These are phyloP conservation scores for Hylaeus volcanicus DNA, from an alignment of 1,140 invertebrate genomes.

Conservation along the genomic window DNA sequence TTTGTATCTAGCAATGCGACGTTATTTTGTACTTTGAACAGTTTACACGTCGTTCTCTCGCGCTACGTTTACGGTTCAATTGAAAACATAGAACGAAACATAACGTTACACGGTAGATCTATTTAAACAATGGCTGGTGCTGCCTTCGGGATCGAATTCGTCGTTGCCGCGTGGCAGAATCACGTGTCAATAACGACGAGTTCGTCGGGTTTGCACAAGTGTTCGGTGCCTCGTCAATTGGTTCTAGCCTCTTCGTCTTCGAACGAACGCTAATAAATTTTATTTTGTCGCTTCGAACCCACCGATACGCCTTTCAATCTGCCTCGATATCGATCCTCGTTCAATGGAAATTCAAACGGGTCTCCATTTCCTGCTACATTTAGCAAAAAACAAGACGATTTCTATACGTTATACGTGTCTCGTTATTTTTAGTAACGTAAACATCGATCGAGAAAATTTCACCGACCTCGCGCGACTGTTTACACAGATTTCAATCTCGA, in stretches of 20 bases:
- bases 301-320: background rate
- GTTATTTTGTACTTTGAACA: too few relatives aligned
- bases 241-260: conserved; percentile 33
- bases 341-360: background rate
- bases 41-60: background rate
- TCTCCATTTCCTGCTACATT: background rate
- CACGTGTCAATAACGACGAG: conserved; percentile 28
- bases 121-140: conserved; percentile 32
- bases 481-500: too few relatives aligned
- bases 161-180: conserved; percentile 25
- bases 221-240: conserved; percentile 66
- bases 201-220: conserved; percentile 69
- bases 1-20: too few relatives aligned
- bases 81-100: conserved; percentile 2
- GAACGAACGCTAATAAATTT: conserved; percentile 65
- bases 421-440: too few relatives aligned
- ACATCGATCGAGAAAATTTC: too few relatives aligned
- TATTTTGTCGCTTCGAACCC: conserved; percentile 36
- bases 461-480: too few relatives aligned
- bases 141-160: conserved; percentile 33
- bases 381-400: too few relatives aligned
- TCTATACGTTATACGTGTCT: too few relatives aligned
- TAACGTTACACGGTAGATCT: conserved; percentile 13
- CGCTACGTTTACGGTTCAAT: background rate
- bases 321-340: background rate